Evolutionary conservation across 2,888 invertebrate species (phyloP).

Genomic region (Serripes groenlandicus): DNA sequence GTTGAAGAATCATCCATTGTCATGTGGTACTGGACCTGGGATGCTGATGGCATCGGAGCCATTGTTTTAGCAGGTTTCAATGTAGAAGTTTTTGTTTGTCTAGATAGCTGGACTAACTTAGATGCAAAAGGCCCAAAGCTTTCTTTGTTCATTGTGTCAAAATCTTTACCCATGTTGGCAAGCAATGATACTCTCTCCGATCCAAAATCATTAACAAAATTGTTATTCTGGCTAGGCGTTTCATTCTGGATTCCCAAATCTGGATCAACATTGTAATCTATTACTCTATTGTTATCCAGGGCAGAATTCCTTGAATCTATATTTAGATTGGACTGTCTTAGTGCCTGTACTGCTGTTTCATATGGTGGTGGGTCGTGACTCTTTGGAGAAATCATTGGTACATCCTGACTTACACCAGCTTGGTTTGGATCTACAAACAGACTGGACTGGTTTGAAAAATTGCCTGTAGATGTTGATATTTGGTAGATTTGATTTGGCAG

Average conservation of each 20-base stretch:
- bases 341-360: constrained; percentile 65
- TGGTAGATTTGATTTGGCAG: constrained; percentile 58
- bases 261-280: background rate
- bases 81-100: constrained; percentile 43
- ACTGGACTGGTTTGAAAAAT: background rate
- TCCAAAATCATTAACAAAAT: constrained; percentile 1
- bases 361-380: constrained; percentile 64
- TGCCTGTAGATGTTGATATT: background rate
- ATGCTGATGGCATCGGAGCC: no score
- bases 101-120: constrained; percentile 68
- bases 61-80: no score
- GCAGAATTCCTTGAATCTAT: background rate
- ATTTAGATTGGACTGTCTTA: constrained; percentile 15
- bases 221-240: background rate
- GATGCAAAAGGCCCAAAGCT: constrained; percentile 69
- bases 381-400: constrained; percentile 47
- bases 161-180: constrained; percentile 46
- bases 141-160: constrained; percentile 1
- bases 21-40: no score
- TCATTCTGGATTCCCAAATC: background rate
- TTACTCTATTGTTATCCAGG: background rate
- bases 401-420: constrained; percentile 20
- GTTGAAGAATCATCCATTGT: no score
- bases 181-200: constrained; percentile 37
- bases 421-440: constrained; percentile 42